Percentiles rank a stretch among this genome's conserved stretches.
phyloP scores from a whole-genome alignment of 2,888 invertebrate genomes.

The Chirona hameri region DNA sequence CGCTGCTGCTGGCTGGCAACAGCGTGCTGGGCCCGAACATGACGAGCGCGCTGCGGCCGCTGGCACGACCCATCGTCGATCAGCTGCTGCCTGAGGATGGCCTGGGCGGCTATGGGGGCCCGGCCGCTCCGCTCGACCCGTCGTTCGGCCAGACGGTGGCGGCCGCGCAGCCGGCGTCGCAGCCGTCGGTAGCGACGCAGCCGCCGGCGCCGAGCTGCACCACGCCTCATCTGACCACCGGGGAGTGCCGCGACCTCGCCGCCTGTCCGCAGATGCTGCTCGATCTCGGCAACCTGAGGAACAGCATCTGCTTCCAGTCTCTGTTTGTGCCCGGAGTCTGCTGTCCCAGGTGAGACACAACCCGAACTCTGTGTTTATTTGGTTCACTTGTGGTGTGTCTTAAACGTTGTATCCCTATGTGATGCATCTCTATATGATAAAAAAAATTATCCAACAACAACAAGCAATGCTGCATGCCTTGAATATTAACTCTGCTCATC shows the following conservation, averaged over 20 bases:
- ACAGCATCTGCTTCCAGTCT: constrained; percentile 86
- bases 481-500: too few species aligned
- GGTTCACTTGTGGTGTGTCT: too few species aligned
- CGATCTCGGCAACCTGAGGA: constrained; percentile 73
- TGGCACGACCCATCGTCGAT: constrained; percentile 51
- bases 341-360: constrained; percentile 58
- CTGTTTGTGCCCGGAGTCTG: constrained; percentile 89
- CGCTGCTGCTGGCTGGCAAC: constrained; percentile 73
- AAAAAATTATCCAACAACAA: too few species aligned
- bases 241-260: constrained; percentile 81
- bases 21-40: constrained; percentile 73
- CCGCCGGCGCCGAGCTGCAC: constrained; percentile 60
- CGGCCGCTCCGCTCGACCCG: constrained; percentile 40
- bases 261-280: constrained; percentile 80
- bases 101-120: constrained; percentile 43
- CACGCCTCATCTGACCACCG: constrained; percentile 73
- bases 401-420: too few species aligned
- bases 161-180: background rate
- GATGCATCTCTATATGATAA: too few species aligned
- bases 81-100: background rate
- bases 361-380: too few species aligned
- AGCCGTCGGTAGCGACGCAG: constrained; percentile 43
- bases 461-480: too few species aligned
- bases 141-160: background rate
- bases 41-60: constrained; percentile 73